Conservation (phyloP, 2,888 invertebrate genomes). For the Dryococelus australis region DNA sequence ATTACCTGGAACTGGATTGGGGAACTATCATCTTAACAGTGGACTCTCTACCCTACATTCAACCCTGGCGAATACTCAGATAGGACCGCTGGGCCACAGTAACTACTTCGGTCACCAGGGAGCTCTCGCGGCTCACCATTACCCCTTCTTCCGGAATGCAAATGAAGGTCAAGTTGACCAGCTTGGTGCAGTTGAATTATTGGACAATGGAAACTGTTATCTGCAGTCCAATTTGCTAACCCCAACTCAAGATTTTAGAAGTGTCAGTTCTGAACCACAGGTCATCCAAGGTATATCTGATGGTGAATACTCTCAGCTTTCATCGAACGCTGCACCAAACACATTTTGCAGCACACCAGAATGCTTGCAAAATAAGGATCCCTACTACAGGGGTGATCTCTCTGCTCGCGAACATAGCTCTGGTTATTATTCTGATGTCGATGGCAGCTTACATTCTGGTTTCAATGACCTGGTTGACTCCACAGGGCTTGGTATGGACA, state of each 20-base stretch:
- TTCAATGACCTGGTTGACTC: neutral
- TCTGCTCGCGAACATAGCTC: neutral
- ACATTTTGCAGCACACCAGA: neutral
- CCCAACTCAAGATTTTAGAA: neutral
- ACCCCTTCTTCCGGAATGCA: neutral
- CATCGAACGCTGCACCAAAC: neutral
- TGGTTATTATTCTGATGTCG: neutral
- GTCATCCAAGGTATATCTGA: neutral
- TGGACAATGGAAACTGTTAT: neutral
- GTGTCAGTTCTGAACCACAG: neutral
- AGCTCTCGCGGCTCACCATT: neutral
- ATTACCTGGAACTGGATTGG: neutral
- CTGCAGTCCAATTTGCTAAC: neutral
- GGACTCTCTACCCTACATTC: neutral
- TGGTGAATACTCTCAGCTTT: neutral
- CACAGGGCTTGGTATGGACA: neutral
- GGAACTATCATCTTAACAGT: neutral
- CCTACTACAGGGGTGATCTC: neutral
- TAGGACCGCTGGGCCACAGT: neutral
- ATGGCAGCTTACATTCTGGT: neutral
- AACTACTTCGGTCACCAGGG: neutral
- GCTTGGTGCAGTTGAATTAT: neutral
- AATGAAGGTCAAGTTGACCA: neutral
- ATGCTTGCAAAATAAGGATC: neutral
- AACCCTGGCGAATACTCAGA: neutral